Evolutionary conservation across 2,888 invertebrate species (phyloP), one percentile per base, ranked within the genome.

Genomic region (Parnassius smintheus): DNA sequence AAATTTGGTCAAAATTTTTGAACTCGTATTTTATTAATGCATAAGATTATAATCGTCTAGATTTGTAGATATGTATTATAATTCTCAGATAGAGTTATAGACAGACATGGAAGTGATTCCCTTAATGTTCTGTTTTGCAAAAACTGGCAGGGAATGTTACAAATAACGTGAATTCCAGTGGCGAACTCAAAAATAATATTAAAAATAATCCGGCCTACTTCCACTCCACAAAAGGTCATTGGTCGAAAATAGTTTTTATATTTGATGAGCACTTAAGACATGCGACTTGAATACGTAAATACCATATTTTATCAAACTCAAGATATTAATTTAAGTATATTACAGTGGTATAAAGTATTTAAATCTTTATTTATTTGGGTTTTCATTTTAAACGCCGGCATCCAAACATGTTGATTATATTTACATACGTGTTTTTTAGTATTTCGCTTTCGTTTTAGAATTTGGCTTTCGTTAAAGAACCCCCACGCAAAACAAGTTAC

Each of bases 181-280:
- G 10, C 44, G 13, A 13, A 46, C n/a, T 46, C 46, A 46, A 49
- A 49, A 49, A 49, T 49, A 7, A 51, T 11, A 51, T 25, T 11
- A 25, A 10, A 3, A 51, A 51, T 25, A 12, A 9, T 25, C 51
- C 25, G 44, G 13, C 22, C 45, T 18, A 63, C 35, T 46, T 50
- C 51, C 25, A 48, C 41, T 53, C 25, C 12, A 13, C 46, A 18
- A 51, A 59, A 51, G 59, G 46, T 59, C 64, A 64, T 52, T 18
- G 64, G 41, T 56, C 64, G 59, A 45, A 41, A 64, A 60, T 59
- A 59, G 48, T 48, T 56, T 52, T 62, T 57, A 59, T 59, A 64
- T 60, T 64, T 64, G 56, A 60, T 49, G 64, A 56, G 49, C 60
- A 64, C 64, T 60, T 48, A 49, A 64, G 59, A 51, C 48, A 56